These are phyloP conservation scores for Drosophila auraria DNA, from an alignment of 1,140 invertebrate genomes.

Conservation along the genomic window DNA sequence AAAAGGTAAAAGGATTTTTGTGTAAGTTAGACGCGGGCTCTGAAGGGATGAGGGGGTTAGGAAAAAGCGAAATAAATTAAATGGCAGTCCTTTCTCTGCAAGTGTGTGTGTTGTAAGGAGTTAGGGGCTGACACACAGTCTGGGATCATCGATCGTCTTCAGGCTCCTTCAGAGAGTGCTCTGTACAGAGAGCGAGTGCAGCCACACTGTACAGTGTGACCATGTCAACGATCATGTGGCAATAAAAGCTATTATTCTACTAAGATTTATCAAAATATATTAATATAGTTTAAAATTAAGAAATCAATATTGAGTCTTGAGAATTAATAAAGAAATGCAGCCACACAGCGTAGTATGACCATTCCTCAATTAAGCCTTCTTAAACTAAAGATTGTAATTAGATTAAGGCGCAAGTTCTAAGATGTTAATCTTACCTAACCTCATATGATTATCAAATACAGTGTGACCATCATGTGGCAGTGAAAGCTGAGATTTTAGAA, in stretches of 20 bases:
- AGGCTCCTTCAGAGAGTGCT: neutral
- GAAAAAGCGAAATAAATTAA: constrained; percentile 47
- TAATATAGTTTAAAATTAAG: too few relatives aligned
- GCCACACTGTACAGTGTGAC: constrained; percentile 4
- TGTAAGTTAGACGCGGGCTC: constrained; percentile 49
- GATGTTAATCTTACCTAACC: too few relatives aligned
- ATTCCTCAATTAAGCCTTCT: too few relatives aligned
- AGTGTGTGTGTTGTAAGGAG: neutral
- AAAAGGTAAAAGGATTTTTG: constrained; percentile 74
- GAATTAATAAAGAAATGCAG: too few relatives aligned
- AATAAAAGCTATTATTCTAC: neutral
- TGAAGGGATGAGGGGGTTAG: constrained; percentile 2
- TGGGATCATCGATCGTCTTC: constrained; percentile 35
- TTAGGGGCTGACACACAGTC: neutral
- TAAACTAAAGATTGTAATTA: too few relatives aligned
- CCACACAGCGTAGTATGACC: neutral
- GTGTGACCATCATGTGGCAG: too few relatives aligned
- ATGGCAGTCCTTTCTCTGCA: constrained; percentile 21
- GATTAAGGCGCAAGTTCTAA: too few relatives aligned
- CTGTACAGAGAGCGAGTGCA: too few relatives aligned
- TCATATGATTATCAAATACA: too few relatives aligned
- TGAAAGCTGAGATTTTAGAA: too few relatives aligned
- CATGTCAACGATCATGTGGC: neutral
- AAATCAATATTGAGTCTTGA: too few relatives aligned
- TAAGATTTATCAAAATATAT: neutral